A percentile compares a stretch with the other conserved stretches of the same genome.
These are phyloP conservation scores for Loriculus beryllinus DNA, from an alignment of 2,797 vertebrate genomes.

Conservation along the genomic window DNA sequence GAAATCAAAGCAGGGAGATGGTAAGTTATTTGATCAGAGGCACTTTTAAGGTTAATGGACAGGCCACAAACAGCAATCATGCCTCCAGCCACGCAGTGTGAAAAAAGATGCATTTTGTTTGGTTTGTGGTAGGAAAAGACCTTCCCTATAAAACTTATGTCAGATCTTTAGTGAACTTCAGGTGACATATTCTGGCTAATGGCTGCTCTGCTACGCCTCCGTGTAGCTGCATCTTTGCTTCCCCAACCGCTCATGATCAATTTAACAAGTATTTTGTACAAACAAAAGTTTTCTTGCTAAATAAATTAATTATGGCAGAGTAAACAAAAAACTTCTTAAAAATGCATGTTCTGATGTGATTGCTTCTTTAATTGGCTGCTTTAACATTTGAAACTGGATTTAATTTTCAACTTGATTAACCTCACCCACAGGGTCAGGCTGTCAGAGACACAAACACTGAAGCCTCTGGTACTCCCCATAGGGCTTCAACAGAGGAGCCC, in stretches of 20 bases:
- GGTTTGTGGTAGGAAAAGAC: neutral
- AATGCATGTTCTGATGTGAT: slow-evolving; percentile 62
- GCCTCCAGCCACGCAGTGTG: neutral
- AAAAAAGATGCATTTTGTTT: neutral
- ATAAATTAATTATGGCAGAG: slow-evolving; percentile 63
- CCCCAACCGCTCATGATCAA: slow-evolving; percentile 23
- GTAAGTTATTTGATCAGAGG: slow-evolving; percentile 26
- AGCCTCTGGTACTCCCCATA: neutral
- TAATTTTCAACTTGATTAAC: slow-evolving; percentile 72
- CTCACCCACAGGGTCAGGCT: slow-evolving; percentile 49
- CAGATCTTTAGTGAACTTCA: neutral
- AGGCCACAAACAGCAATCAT: neutral
- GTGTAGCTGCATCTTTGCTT: rapidly evolving
- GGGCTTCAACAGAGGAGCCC: neutral
- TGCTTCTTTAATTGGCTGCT: slow-evolving; percentile 71
- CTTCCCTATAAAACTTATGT: neutral
- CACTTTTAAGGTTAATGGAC: slow-evolving; percentile 28
- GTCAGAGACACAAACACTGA: slow-evolving; percentile 5
- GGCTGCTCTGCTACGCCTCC: neutral
- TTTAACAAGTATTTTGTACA: slow-evolving; percentile 55
- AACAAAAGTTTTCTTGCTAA: slow-evolving; percentile 52
- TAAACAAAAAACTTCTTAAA: slow-evolving; percentile 71
- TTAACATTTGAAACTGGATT: slow-evolving; percentile 76
- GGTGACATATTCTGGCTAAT: neutral
- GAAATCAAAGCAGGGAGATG: slow-evolving; percentile 41